These are phyloP conservation scores for Ahaetulla prasina DNA, from an alignment of 2,113 vertebrate species.

Conservation along the genomic window DNA sequence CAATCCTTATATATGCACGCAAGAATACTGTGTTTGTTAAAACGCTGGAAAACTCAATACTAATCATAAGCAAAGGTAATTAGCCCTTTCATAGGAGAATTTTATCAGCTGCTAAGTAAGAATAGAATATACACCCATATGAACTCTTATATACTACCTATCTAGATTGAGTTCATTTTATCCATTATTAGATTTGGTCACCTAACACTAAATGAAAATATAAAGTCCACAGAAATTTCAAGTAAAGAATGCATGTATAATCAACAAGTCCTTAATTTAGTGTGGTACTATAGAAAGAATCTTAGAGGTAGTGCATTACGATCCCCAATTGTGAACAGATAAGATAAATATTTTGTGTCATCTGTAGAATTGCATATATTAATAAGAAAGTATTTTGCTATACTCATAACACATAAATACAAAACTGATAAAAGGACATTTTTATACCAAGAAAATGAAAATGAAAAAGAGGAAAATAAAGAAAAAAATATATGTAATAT, in stretches of 20 bases:
- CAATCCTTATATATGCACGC: neutral
- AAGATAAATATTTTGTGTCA: neutral
- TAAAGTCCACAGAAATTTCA: neutral
- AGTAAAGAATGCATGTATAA: neutral
- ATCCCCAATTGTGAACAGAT: neutral
- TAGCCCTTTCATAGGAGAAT: neutral
- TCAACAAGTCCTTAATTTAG: neutral
- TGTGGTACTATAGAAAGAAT: neutral
- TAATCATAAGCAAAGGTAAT: neutral
- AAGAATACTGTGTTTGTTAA: neutral
- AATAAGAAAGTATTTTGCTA: neutral
- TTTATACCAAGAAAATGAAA: constrained; percentile 56
- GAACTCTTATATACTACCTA: neutral
- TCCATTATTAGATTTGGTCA: neutral
- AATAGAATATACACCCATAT: neutral
- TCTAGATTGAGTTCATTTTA: neutral
- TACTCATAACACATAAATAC: neutral
- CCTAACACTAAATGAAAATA: neutral
- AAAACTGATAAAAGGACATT: constrained; percentile 21
- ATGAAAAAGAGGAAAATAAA: constrained; percentile 29
- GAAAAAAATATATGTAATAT: constrained; percentile 22
- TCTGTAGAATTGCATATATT: neutral
- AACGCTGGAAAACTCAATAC: neutral
- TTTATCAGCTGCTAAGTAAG: neutral
- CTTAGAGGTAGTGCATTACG: neutral